Percentiles rank a stretch among this genome's conserved stretches.
Evolutionary conservation across 2,113 vertebrate species (phyloP).

Genomic region (Campylomormyrus tamandua): DNA sequence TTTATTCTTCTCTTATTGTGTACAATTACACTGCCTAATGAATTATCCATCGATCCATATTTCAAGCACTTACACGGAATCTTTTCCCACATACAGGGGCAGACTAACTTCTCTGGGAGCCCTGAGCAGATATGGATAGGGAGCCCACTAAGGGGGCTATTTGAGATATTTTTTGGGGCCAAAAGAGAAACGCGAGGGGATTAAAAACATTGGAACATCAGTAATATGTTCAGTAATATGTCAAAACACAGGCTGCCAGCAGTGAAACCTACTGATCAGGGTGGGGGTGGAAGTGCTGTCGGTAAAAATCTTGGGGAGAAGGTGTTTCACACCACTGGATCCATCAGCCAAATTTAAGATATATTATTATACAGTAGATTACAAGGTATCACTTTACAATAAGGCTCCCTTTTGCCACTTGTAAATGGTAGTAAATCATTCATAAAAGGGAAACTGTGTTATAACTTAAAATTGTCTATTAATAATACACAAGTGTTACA

Average conservation of each 20-base stretch:
- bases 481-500: no score
- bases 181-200: neutral
- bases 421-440: no score
- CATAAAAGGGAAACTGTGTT: no score
- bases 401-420: no score
- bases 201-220: neutral
- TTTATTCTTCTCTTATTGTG: neutral
- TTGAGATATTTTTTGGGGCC: neutral
- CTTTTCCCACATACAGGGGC: neutral
- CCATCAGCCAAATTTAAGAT: neutral
- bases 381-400: no score
- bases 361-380: neutral
- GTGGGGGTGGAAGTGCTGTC: neutral
- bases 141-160: neutral
- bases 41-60: neutral
- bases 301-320: neutral
- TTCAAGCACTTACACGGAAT: neutral
- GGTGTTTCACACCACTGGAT: neutral
- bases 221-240: neutral
- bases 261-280: neutral
- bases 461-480: no score
- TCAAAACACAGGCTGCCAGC: neutral
- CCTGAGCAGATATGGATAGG: neutral
- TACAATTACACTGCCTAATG: neutral
- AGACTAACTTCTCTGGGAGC: neutral